Percentiles rank a stretch among this genome's conserved stretches.
Conservation (phyloP, 2,888 invertebrate genomes). For the Mystacides longicornis region DNA sequence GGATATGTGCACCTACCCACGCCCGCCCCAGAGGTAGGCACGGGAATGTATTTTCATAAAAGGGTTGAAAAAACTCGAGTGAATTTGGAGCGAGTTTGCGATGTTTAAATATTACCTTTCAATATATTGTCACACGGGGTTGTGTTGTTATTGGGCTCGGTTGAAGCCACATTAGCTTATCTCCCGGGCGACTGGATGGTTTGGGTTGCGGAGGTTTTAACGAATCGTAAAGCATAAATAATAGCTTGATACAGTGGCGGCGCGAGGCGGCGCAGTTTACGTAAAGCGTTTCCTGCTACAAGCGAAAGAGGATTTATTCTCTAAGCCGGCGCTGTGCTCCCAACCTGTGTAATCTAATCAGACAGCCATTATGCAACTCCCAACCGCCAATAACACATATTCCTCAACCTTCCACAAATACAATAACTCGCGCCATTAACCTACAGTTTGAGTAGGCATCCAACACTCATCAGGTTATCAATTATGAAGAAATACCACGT, state of each 20-base stretch:
- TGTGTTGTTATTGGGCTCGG: conserved; percentile 4
- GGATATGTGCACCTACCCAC: no score
- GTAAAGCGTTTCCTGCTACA: conserved; percentile 5
- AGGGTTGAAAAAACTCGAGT: not conserved
- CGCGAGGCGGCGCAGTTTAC: conserved; percentile 3
- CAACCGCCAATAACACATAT: no score
- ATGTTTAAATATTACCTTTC: not conserved
- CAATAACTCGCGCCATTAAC: no score
- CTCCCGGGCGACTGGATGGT: conserved; percentile 13
- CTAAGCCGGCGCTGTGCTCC: conserved; percentile 5
- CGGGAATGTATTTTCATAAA: not conserved
- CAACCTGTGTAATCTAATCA: conserved; percentile 4
- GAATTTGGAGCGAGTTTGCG: not conserved
- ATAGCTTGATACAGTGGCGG: conserved; percentile 14
- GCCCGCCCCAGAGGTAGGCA: no score
- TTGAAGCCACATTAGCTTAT: conserved; percentile 23
- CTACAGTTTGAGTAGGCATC: no score
- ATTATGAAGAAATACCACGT: no score
- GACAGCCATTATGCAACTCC: conserved; percentile 3
- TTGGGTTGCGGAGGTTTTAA: conserved; percentile 20
- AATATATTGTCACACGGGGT: not conserved
- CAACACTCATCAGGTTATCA: no score
- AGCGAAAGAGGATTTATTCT: conserved; percentile 1
- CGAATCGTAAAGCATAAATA: conserved; percentile 24
- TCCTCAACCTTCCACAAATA: no score